phyloP scores from a whole-genome alignment of 2,797 vertebrate species.

The Phrynocephalus forsythii region DNA sequence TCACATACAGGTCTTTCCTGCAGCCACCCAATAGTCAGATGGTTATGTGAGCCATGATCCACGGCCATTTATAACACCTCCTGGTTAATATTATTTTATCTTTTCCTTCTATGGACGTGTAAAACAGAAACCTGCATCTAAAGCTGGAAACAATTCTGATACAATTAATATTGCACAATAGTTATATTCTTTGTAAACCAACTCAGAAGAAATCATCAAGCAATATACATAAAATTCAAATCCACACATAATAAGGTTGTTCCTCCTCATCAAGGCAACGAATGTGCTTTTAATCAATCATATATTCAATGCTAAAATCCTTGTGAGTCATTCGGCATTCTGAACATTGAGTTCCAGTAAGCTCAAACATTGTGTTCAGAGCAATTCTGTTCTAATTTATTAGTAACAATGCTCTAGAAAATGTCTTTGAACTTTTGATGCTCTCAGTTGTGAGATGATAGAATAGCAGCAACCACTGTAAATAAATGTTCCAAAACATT shows the following conservation, averaged over 20 bases:
- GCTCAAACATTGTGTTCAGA: slow-evolving; percentile 41
- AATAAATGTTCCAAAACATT: slow-evolving; percentile 46
- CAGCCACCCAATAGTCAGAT: too few relatives aligned
- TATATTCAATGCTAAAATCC: slow-evolving; percentile 36
- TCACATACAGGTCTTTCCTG: too few relatives aligned
- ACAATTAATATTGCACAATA: neutral
- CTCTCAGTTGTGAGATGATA: slow-evolving; percentile 23
- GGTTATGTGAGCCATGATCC: too few relatives aligned
- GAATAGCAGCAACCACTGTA: slow-evolving; percentile 30
- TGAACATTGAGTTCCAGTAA: slow-evolving; percentile 45
- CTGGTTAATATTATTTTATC: neutral
- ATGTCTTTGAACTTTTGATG: slow-evolving; percentile 42
- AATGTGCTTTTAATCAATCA: slow-evolving; percentile 59
- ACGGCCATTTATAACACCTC: too few relatives aligned
- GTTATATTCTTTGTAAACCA: slow-evolving; percentile 8
- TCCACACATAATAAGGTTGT: slow-evolving; percentile 16
- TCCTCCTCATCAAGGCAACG: slow-evolving; percentile 30
- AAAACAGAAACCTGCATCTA: neutral
- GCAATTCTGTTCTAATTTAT: slow-evolving; percentile 53
- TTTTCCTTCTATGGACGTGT: neutral
- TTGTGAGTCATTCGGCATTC: slow-evolving; percentile 24
- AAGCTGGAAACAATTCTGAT: neutral
- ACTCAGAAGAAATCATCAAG: slow-evolving; percentile 27
- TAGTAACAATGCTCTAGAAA: slow-evolving; percentile 57
- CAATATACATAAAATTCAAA: slow-evolving; percentile 43